A percentile compares a stretch with the other conserved stretches of the same genome.
These are phyloP conservation scores for Hirudo medicinalis DNA, from an alignment of 1,140 invertebrate genomes.

Conservation along the genomic window DNA sequence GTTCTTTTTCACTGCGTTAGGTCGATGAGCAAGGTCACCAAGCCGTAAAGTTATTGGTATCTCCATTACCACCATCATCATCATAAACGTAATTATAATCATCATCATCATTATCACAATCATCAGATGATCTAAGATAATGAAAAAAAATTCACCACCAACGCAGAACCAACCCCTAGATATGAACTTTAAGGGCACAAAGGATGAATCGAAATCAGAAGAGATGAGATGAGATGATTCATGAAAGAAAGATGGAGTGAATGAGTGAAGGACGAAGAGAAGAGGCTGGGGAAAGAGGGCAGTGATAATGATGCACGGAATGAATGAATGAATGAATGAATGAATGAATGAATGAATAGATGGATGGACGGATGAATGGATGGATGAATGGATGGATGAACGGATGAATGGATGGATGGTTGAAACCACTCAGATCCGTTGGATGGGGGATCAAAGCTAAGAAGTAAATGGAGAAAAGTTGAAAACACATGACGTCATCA, in stretches of 20 bases:
- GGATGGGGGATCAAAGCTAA: too few relatives aligned
- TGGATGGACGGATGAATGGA: too few relatives aligned
- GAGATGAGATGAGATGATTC: not conserved
- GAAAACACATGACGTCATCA: not conserved
- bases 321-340: slow-evolving; percentile 11
- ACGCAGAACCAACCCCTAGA: too few relatives aligned
- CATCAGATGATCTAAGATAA: too few relatives aligned
- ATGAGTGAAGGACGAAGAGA: not conserved
- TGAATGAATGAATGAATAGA: slow-evolving; percentile 3
- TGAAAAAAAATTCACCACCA: too few relatives aligned
- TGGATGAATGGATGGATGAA: too few relatives aligned
- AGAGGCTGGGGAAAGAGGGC: slow-evolving; percentile 11
- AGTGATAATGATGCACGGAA: not conserved
- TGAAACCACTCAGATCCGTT: too few relatives aligned
- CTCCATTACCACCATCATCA: too few relatives aligned
- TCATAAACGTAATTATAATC: too few relatives aligned
- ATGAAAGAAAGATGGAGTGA: not conserved
- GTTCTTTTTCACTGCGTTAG: not conserved
- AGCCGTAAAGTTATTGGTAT: not conserved
- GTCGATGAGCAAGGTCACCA: not conserved
- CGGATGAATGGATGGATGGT: too few relatives aligned
- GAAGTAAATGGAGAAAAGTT: too few relatives aligned
- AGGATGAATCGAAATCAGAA: not conserved
- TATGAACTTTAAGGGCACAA: not conserved
- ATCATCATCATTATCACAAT: too few relatives aligned